A percentile compares a stretch with the other conserved stretches of the same genome.
Evolutionary conservation across 2,113 vertebrate genomes (phyloP).

Genomic region (Solea solea): DNA sequence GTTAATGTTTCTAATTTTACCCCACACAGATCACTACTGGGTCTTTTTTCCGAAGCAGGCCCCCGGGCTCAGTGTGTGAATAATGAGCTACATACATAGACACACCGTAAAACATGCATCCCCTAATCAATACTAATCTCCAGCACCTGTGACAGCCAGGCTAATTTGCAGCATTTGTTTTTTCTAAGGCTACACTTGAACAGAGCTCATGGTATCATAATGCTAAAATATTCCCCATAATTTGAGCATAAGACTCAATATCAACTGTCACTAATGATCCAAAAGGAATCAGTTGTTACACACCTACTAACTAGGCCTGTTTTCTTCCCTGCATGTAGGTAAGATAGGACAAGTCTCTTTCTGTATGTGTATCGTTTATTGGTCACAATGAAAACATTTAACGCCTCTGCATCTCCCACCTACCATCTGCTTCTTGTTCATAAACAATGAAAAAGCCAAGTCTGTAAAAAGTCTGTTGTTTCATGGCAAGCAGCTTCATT

Average conservation of each 20-base stretch:
- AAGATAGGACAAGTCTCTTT: slow-evolving; percentile 14
- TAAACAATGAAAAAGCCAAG: slow-evolving; percentile 16
- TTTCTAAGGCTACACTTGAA: slow-evolving; percentile 14
- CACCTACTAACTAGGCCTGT: not conserved
- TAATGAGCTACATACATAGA: slow-evolving; percentile 19
- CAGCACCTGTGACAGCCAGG: slow-evolving; percentile 1
- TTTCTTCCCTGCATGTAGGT: slow-evolving; percentile 8
- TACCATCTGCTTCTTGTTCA: not conserved
- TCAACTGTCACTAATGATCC: slow-evolving; percentile 8
- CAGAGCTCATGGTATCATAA: slow-evolving; percentile 27
- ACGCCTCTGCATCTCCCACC: not conserved
- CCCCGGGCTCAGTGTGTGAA: slow-evolving; percentile 18
- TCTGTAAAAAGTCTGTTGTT: slow-evolving; percentile 1
- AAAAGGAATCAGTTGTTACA: not conserved
- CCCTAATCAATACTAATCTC: slow-evolving; percentile 53
- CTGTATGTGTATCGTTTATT: not conserved
- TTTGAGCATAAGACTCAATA: slow-evolving; percentile 7
- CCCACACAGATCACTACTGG: slow-evolving; percentile 5
- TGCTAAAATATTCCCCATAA: slow-evolving; percentile 15
- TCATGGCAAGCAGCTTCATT: slow-evolving; percentile 2
- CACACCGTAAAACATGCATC: slow-evolving; percentile 28
- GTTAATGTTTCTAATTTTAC: not conserved
- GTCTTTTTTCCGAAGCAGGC: slow-evolving; percentile 9
- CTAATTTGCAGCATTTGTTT: slow-evolving; percentile 29
- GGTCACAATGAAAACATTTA: slow-evolving; percentile 21